Base-by-base conservation (phyloP, 35 echinoderm and acorn worm genomes). In the Amphiura filiformis region DNA sequence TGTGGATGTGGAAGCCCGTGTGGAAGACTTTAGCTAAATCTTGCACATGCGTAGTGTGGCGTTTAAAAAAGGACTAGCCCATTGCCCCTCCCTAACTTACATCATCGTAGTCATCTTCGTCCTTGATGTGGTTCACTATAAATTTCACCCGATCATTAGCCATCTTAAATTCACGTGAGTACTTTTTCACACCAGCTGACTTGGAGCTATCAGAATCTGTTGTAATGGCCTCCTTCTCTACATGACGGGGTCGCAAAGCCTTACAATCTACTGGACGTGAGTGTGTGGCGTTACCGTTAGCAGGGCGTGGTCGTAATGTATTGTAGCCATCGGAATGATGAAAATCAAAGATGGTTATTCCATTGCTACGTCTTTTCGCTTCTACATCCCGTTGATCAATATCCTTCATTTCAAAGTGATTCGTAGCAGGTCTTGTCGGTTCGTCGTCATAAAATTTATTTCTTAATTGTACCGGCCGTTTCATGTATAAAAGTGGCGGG, bases 401-500 rank as follows among this genome's bases (percentile, higher is more conserved):
- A 7, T 52, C 44, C 20, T 52, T 52, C 44, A 52, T 52, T 52
- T 52, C 44, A 52, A 52, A 52, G 20, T 11, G 20, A 20, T 52
- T 52, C 44, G 39, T 11, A 11, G 44, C 7, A 7, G 44, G 7
- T 52, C 20, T 20, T 11, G 7, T 52, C n/a, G n/a, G n/a, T 52
- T 52, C 44, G 20, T 52, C 44, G 7, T 7, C 20, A 11, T 52
- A 7, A 52, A 52, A 52, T 20, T 52, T 20, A 7, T 7, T 7
- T 11, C 20, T 7, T 11, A 11, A 11, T 22, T 34, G 33, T n/a
- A 13, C 61, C 2, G 84, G 84, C 39, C 84, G 64, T 76, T 61
- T 52, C 84, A 86, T 86, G 61, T 65, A 86, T 5, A 86, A 38
- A 56, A 86, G 39, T 7, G 84, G 84, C 1, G 84, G 84, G 22